phyloP scores from a whole-genome alignment of 2,888 invertebrate species.

The Oegoconia quadripuncta region DNA sequence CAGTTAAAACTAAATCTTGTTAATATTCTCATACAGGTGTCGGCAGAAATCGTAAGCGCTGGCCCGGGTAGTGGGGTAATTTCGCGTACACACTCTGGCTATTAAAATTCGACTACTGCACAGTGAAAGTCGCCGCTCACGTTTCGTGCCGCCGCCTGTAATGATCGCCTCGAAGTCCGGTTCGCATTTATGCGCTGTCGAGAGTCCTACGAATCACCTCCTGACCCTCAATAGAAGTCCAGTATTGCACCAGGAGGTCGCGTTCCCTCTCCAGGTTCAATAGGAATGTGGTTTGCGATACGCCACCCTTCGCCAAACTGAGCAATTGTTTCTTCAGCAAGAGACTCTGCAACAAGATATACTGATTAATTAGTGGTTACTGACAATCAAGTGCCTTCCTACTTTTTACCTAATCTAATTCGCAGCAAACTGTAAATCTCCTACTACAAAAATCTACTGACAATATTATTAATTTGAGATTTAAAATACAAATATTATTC shows the following conservation, averaged over 20 bases:
- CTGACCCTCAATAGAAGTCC: slow-evolving; percentile 87
- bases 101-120: too few species aligned
- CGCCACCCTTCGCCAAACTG: slow-evolving; percentile 68
- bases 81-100: too few species aligned
- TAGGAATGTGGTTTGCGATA: slow-evolving; percentile 80
- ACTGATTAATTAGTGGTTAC: slow-evolving; percentile 1
- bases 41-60: too few species aligned
- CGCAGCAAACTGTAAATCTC: too few species aligned
- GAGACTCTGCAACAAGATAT: slow-evolving; percentile 79
- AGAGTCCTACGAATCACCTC: slow-evolving; percentile 43
- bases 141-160: too few species aligned
- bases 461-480: background rate
- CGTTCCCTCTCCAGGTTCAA: slow-evolving; percentile 83
- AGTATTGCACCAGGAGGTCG: slow-evolving; percentile 84
- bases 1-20: background rate
- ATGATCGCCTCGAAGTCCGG: background rate
- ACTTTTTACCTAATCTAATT: too few species aligned
- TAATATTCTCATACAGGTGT: background rate
- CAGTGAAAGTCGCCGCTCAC: too few species aligned
- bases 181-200: background rate
- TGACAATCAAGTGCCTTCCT: too few species aligned
- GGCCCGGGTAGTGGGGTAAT: too few species aligned
- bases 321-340: slow-evolving; percentile 70
- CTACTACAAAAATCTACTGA: background rate
- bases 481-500: background rate